These are phyloP conservation scores for Cyanoramphus novaezelandiae DNA, from an alignment of 2,113 vertebrate species.

Conservation along the genomic window DNA sequence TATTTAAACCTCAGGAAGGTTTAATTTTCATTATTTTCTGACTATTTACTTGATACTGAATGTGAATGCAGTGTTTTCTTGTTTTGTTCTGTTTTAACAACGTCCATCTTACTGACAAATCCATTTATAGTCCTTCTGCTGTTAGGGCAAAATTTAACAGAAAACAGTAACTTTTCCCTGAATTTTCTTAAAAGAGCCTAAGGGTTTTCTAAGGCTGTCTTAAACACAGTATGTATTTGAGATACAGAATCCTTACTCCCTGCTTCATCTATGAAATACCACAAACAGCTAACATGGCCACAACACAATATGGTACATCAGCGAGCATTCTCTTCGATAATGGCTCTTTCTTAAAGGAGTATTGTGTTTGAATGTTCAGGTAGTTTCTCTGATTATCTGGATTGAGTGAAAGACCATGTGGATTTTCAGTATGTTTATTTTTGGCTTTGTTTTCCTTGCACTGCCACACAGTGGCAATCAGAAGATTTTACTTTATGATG, in stretches of 20 bases:
- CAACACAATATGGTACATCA: too few relatives aligned
- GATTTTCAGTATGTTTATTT: not conserved
- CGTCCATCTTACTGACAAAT: not conserved
- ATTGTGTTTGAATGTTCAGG: not conserved
- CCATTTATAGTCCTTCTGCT: not conserved
- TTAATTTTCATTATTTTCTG: not conserved
- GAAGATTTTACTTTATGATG: not conserved
- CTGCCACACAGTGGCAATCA: not conserved
- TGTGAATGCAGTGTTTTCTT: not conserved
- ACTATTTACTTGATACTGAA: not conserved
- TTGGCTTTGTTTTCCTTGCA: constrained; percentile 10
- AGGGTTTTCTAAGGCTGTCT: not conserved
- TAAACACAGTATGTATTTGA: not conserved
- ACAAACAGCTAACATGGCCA: not conserved
- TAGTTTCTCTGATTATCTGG: not conserved
- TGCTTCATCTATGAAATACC: not conserved
- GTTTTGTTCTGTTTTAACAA: not conserved
- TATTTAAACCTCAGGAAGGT: not conserved
- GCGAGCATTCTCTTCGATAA: not conserved
- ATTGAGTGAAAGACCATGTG: not conserved
- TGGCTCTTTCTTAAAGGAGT: not conserved
- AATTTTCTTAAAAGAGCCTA: not conserved
- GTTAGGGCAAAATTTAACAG: not conserved
- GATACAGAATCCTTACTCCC: not conserved
- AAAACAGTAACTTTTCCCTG: not conserved